Percentiles rank a stretch among this genome's conserved stretches.
phyloP scores from a whole-genome alignment of 1,140 invertebrate species.

The Drosophila virilis region DNA sequence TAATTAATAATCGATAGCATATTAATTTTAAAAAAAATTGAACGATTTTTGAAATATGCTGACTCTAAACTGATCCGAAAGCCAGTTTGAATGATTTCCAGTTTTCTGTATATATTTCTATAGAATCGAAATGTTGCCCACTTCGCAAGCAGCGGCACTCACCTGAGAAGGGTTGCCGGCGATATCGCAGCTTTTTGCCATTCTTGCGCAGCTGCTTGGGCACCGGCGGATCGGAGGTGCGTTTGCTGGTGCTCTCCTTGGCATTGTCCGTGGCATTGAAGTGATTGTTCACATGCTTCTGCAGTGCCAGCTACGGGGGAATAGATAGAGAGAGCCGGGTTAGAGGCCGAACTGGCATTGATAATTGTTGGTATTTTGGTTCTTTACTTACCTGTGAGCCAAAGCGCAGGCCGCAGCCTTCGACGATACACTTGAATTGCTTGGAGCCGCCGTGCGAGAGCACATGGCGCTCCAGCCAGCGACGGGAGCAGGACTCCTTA shows the following conservation, averaged over 20 bases:
- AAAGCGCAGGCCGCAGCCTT: conserved; percentile 95
- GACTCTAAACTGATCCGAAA: too few relatives aligned
- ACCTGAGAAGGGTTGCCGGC: conserved; percentile 93
- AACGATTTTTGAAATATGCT: too few relatives aligned
- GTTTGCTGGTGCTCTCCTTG: conserved; percentile 86
- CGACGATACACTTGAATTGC: conserved; percentile 97
- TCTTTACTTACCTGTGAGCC: conserved; percentile 91
- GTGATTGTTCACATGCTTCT: conserved; percentile 97
- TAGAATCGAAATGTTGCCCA: too few relatives aligned
- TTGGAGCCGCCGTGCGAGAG: conserved; percentile 96
- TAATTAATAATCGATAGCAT: too few relatives aligned
- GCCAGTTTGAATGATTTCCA: too few relatives aligned
- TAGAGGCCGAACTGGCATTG: background rate
- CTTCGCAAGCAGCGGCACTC: conserved; percentile 32
- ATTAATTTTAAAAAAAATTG: too few relatives aligned
- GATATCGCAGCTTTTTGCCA: conserved; percentile 92
- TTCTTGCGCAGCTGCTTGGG: conserved; percentile 93
- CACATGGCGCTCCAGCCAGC: conserved; percentile 97
- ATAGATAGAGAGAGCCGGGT: conserved; percentile 5
- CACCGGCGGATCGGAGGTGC: conserved; percentile 86
- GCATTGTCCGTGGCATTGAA: conserved; percentile 89
- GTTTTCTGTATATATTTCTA: too few relatives aligned
- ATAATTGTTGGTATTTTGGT: background rate
- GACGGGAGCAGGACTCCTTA: conserved; percentile 93
- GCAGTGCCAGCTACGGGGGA: conserved; percentile 90